These are phyloP conservation scores for Drosophila dives DNA, from an alignment of 2,888 invertebrate genomes.

Conservation along the genomic window DNA sequence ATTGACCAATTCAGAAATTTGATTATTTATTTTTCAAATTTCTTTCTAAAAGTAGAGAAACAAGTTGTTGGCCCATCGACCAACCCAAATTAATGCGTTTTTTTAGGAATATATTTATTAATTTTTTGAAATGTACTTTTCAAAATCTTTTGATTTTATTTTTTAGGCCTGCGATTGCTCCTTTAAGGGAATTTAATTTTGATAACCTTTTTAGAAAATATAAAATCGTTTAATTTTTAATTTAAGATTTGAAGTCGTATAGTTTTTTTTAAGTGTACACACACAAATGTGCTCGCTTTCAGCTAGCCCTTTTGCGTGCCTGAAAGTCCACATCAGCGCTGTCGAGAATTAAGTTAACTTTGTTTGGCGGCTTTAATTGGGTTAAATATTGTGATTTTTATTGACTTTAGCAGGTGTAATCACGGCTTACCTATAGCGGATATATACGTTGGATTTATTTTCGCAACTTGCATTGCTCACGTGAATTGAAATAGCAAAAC, in stretches of 20 bases:
- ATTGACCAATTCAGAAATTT: neutral
- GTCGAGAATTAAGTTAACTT: conserved; percentile 58
- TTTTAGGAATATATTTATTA: neutral
- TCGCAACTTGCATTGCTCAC: conserved; percentile 20
- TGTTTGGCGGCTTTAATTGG: conserved; percentile 71
- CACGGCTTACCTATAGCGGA: conserved; percentile 24
- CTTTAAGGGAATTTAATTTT: neutral
- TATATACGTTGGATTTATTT: neutral
- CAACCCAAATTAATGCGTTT: neutral
- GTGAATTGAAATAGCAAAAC: conserved; percentile 62
- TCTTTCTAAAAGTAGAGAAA: neutral
- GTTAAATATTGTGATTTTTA: conserved; percentile 73
- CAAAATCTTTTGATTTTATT: neutral
- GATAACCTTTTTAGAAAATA: neutral
- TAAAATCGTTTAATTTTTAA: neutral
- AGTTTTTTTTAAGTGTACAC: conserved; percentile 1
- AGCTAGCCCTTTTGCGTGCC: conserved; percentile 37
- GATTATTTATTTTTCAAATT: neutral
- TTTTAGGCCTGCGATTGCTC: neutral
- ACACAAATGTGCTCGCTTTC: conserved; percentile 12
- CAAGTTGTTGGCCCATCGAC: neutral
- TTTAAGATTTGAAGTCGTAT: no score
- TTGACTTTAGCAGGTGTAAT: conserved; percentile 54
- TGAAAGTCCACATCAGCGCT: conserved; percentile 14
- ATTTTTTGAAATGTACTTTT: neutral